A percentile compares a stretch with the other conserved stretches of the same genome.
Evolutionary conservation across 1,140 invertebrate species (phyloP).

Genomic region (Pseudachorutes palmiensis): DNA sequence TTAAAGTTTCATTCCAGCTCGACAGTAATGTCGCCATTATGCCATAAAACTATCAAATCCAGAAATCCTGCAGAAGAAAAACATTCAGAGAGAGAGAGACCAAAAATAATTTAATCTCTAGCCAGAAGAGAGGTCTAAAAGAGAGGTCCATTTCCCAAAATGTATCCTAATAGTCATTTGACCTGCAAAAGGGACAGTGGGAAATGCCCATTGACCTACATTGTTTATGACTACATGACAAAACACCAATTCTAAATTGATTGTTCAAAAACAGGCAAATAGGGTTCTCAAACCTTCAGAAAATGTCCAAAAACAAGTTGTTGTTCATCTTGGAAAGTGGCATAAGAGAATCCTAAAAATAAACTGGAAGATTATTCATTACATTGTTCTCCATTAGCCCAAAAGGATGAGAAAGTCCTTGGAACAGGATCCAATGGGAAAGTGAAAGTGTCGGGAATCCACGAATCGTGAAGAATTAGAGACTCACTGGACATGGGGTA

Average conservation of each 20-base stretch:
- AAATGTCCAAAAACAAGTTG: not conserved
- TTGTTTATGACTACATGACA: conserved; percentile 10
- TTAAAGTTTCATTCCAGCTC: too few species aligned
- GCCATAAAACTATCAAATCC: not conserved
- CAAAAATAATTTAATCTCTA: not conserved
- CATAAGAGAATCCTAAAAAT: conserved; percentile 1
- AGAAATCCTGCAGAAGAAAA: not conserved
- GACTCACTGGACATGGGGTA: too few species aligned
- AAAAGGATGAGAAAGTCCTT: conserved; percentile 1
- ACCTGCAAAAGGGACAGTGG: not conserved
- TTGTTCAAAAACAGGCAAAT: not conserved
- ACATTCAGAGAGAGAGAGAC: too few species aligned
- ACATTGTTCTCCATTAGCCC: not conserved
- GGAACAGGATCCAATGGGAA: not conserved
- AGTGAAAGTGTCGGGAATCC: conserved; percentile 1
- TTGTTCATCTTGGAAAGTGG: not conserved
- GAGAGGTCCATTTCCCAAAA: not conserved
- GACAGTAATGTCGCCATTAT: too few species aligned
- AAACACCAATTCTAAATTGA: not conserved
- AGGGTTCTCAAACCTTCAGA: not conserved
- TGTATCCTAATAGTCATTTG: not conserved
- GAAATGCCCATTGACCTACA: conserved; percentile 19
- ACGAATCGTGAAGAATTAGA: too few species aligned
- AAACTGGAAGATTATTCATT: not conserved
- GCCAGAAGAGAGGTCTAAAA: not conserved